Conservation (phyloP, 2,113 vertebrate genomes). For the Centrocercus urophasianus region DNA sequence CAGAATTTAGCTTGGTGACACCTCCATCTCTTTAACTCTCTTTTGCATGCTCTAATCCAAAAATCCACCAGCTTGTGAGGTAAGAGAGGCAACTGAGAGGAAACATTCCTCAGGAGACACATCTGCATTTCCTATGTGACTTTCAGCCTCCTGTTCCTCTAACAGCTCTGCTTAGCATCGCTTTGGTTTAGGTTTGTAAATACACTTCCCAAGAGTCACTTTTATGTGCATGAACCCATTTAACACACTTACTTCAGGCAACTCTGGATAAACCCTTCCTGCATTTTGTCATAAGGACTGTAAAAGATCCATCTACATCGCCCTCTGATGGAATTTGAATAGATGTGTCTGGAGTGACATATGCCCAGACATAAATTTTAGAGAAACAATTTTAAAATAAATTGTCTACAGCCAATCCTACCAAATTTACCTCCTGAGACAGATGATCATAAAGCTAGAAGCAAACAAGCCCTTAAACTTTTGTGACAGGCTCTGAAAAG, state of each 20-base stretch:
- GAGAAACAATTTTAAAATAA: conserved; percentile 41
- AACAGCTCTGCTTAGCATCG: neutral
- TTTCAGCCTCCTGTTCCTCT: neutral
- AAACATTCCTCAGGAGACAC: neutral
- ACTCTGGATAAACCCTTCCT: conserved; percentile 4
- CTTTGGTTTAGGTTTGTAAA: neutral
- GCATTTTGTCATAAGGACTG: neutral
- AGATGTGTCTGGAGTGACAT: conserved; percentile 40
- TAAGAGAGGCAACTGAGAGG: neutral
- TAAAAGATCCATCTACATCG: neutral
- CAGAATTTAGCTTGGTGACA: neutral
- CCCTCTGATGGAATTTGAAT: conserved; percentile 49
- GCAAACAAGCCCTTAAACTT: conserved; percentile 35
- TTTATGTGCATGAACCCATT: neutral
- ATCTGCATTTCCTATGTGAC: rapidly evolving
- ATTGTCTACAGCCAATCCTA: conserved; percentile 37
- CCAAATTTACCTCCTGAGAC: conserved; percentile 27
- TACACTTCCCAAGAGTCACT: neutral
- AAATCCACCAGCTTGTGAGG: neutral
- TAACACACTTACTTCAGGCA: neutral
- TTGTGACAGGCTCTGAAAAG: neutral
- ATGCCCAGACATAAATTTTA: conserved; percentile 51
- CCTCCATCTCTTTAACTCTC: neutral
- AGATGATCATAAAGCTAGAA: conserved; percentile 40
- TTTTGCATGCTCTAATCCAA: neutral